Base-by-base conservation (phyloP, 2,113 vertebrate genomes). In the rat (Rattus norvegicus) region DNA sequence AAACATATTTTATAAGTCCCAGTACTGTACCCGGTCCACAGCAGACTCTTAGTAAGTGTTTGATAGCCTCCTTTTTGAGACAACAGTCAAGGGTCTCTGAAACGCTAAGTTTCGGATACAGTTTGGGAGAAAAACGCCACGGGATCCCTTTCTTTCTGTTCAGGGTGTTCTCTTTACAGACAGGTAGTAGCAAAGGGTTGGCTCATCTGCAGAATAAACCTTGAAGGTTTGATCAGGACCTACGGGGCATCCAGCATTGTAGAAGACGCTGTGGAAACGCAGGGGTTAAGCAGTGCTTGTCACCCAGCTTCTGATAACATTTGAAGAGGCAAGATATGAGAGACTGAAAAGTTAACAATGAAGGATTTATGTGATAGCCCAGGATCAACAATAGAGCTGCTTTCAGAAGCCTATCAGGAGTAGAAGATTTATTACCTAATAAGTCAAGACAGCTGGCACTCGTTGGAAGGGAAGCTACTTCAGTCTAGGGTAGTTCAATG, bases 181-280 rank as follows among this genome's bases (percentile, higher is more conserved):
- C 39, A 97, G 49, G 54, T 43, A 70, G n/a, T 39, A 70, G 39
- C 79, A 92, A 43, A 91, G 69, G 91, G 69, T 84, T 90, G 52
- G 72, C 77, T 7, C 52, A 72, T 93, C 70, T 94, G 97, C 95
- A 94, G 61, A 92, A 88, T 70, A 91, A 94, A 69, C 52, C 70
- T 95, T 54, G 61, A 92, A 73, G 94, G 86, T 79, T 59, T 92
- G 65, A 76, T 88, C 85, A n/a, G 73, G 70, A 94, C 39, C 67
- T 80, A 56, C 5, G 9, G 87, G 47, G 90, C 3, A 67, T 5
- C 26, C n/a, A n/a, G 54, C 36, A 87, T 39, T 17, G 6, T 22
- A 22, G 20, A 90, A 70, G 67, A n/a, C 56, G n/a, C 10, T 77
- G 39, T 79, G 70, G 75, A 72, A 54, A 90, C 20, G 73, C 8